Percentiles rank a stretch among this genome's conserved stretches.
These are phyloP conservation scores for Standfussiana lucernea DNA, from an alignment of 2,888 invertebrate species.

Conservation along the genomic window DNA sequence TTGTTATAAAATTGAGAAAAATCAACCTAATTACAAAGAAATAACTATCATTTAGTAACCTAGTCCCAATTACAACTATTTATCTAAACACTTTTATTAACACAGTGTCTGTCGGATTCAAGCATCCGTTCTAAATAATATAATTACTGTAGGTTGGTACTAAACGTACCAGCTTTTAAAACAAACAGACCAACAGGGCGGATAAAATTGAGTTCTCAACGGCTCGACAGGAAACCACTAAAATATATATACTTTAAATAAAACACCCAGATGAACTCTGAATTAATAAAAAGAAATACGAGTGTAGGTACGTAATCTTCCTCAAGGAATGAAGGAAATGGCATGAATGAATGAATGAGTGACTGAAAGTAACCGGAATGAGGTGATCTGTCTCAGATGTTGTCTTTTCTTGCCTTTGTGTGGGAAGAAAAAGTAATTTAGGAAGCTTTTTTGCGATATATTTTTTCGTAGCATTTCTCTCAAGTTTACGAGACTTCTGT, in stretches of 20 bases:
- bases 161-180: slow-evolving; percentile 14
- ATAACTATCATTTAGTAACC: not conserved
- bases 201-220: slow-evolving; percentile 36
- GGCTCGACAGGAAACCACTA: slow-evolving; percentile 53
- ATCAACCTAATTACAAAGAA: not conserved
- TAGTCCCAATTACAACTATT: not conserved
- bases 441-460: not conserved
- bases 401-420: slow-evolving; percentile 11
- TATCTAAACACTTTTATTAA: slow-evolving; percentile 3
- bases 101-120: slow-evolving; percentile 2
- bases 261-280: slow-evolving; percentile 30
- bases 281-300: slow-evolving; percentile 46
- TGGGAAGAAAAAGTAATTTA: not conserved
- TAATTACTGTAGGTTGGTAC: slow-evolving; percentile 23
- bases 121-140: slow-evolving; percentile 28
- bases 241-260: slow-evolving; percentile 45
- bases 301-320: not conserved
- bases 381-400: slow-evolving; percentile 29
- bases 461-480: not conserved
- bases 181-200: slow-evolving; percentile 18
- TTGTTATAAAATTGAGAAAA: no score
- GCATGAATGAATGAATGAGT: slow-evolving; percentile 25
- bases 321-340: slow-evolving; percentile 22
- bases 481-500: not conserved
- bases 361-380: slow-evolving; percentile 27